Evolutionary conservation across 2,888 invertebrate genomes (phyloP), one percentile per base, ranked within the genome.

Genomic region (Agriopis aurantiaria): DNA sequence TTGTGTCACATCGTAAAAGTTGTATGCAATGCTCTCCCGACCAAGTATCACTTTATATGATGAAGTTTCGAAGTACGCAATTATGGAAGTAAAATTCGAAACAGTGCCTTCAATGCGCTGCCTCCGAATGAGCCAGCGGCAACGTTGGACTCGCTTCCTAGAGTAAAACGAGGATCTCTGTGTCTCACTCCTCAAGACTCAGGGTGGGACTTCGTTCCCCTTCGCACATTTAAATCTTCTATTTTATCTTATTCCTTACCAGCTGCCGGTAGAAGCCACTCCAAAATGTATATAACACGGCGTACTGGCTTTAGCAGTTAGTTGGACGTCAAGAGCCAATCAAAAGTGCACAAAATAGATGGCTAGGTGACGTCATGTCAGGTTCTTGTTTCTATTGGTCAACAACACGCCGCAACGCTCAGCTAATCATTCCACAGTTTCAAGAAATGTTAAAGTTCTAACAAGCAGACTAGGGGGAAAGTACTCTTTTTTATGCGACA

Each of bases 171-270:
- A 91, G 85, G 91, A 86, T 94, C 93, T 96, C 96, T 96, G 96
- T 95, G 95, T 91, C 84, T 83, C 83, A 83, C 90, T 87, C 89
- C 81, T 87, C 57, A 82, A 95, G 95, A 83, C 82, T 75, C 78
- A 88, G 89, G 84, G 90, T 84, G 80, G 75, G 80, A 91, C 95
- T 95, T 96, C 96, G 96, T 96, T 96, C 95, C 85, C 90, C 93
- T 90, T 95, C 95, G 82, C 69, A 96, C 95, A 96, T 78, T 87
- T 82, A 51, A 33, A 61, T 63, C 40, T 56, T 9, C 46, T 23
- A 7, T 11, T 46, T 46, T 46, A 5, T 8, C 8, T 7, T 11
- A 1, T 57, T 10, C 11, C 17, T 17, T 10, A 17, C 14, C 5
- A 8, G 0, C 40, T 23, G 7, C 8, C 12, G 0, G 7, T 40